Evolutionary conservation across 2,888 invertebrate species (phyloP), one percentile per base, ranked within the genome.

Genomic region (Hemaris fuciformis): DNA sequence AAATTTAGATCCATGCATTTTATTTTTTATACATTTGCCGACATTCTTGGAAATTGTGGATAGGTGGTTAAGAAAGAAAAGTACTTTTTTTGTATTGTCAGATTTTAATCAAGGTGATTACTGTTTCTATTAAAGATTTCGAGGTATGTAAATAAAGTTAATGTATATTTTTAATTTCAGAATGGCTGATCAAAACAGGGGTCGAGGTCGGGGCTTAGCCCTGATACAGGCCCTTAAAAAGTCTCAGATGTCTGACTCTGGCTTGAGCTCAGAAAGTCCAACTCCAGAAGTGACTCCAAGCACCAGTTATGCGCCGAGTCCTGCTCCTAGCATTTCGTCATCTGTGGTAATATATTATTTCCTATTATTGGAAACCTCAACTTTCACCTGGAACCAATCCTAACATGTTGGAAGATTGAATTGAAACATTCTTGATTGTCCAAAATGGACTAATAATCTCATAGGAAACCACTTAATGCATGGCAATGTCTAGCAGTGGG

Each of bases 191-290:
- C 76, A 77, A 34, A 73, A 73, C 2, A 86, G 76, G 66, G 90
- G 91, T 41, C 84, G 89, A 38, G 91, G 91, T 7, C 80, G 91
- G 61, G 91, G 91, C 68, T 65, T 88, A 58, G 85, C 86, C 59
- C 74, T 90, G 62, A 77, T 91, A 8, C 80, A 87, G 71, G 84
- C 86, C 41, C 67, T 90, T 27, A 82, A 84, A 66, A 88, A 84
- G 66, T 71, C 83, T 0, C 85, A 88, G 56, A 73, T 74, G 65
- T 72, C 71, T 66, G 80, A 79, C 2, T 76, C 83, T 2, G 72
- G 77, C 7, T 71, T 79, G 25, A 38, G 75, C 0, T 76, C 85
- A 7, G 75, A 79, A 22, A 79, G 80, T 3, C 61, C 76, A 0
- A 73, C 81, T 41, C 77, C 87, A 5, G 80, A 74, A 0, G 42